These are phyloP conservation scores for Silurus asotus DNA, from an alignment of 2,113 vertebrate species.

Conservation along the genomic window DNA sequence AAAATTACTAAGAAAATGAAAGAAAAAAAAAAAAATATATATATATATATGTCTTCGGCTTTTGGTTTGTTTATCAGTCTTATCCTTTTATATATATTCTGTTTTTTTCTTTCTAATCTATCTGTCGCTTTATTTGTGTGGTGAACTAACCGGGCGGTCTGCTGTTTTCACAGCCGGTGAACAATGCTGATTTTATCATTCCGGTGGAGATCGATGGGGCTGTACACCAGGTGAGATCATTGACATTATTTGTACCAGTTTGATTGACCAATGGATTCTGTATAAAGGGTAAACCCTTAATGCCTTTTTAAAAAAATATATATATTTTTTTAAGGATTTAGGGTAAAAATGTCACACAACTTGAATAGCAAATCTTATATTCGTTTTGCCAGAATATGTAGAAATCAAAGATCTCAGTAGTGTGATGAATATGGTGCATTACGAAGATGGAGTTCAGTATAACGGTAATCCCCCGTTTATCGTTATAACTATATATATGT, in stretches of 20 bases:
- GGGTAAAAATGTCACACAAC: not conserved
- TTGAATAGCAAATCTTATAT: not conserved
- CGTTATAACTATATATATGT: too few species aligned
- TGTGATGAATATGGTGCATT: not conserved
- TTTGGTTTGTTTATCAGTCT: not conserved
- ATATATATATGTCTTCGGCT: not conserved
- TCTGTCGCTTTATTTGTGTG: not conserved
- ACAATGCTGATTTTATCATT: conserved; percentile 93
- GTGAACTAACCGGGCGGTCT: not conserved
- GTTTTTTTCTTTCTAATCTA: not conserved
- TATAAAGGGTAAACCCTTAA: not conserved
- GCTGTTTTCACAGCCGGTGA: conserved; percentile 78
- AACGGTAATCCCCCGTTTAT: too few species aligned
- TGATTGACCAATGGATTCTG: not conserved
- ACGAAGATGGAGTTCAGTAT: not conserved
- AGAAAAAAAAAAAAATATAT: too few species aligned
- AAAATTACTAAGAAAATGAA: not conserved
- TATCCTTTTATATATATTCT: not conserved
- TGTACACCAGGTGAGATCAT: conserved; percentile 81
- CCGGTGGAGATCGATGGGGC: conserved; percentile 91
- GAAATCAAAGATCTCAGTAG: not conserved
- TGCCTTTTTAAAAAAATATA: not conserved
- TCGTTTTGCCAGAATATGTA: too few species aligned
- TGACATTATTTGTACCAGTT: not conserved
- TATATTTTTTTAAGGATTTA: not conserved